A percentile compares a stretch with the other conserved stretches of the same genome.
Conservation (phyloP, 2,888 invertebrate species). For the Ectemnius continuus region DNA sequence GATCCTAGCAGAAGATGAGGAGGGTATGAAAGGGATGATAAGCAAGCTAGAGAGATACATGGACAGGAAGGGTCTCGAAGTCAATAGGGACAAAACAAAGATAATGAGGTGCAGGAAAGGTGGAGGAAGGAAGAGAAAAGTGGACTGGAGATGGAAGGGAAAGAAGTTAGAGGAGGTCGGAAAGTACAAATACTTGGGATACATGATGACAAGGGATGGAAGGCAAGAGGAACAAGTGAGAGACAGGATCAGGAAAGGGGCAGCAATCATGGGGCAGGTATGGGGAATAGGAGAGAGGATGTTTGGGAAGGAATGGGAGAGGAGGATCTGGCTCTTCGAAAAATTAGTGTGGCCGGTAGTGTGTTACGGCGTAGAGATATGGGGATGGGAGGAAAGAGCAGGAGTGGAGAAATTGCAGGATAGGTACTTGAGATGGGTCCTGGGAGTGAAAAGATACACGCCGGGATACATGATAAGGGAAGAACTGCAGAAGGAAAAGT, state of each 20-base stretch:
- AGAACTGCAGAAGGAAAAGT: background rate
- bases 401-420: background rate
- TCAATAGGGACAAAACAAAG: background rate
- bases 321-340: background rate
- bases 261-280: background rate
- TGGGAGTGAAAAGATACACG: background rate
- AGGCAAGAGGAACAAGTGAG: background rate
- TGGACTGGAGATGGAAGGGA: background rate
- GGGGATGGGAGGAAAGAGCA: background rate
- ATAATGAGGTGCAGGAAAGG: background rate
- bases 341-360: conserved; percentile 1
- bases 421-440: background rate
- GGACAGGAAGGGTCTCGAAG: background rate
- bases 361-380: background rate
- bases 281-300: background rate
- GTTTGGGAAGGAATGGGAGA: background rate
- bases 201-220: background rate
- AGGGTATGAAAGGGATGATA: background rate
- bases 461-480: background rate
- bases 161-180: background rate
- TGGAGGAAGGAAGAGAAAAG: background rate
- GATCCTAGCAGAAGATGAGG: background rate
- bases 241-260: background rate
- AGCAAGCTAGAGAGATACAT: background rate
- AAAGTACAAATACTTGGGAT: conserved; percentile 1